These are phyloP conservation scores for Machimus rusticus DNA, from an alignment of 2,888 invertebrate species.

Conservation along the genomic window DNA sequence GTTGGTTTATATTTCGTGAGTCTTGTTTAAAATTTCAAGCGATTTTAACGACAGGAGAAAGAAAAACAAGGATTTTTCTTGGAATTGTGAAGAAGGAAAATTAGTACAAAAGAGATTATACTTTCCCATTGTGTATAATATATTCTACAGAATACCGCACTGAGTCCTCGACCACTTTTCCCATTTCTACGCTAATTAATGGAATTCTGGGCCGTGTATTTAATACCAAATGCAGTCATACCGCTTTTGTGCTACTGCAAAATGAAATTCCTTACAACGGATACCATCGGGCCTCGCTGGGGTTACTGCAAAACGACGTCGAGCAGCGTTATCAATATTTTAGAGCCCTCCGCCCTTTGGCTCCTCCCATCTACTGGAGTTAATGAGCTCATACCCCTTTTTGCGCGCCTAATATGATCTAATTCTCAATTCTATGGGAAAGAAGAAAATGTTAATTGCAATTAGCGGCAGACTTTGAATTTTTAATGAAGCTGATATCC, in stretches of 20 bases:
- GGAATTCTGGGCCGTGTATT: background rate
- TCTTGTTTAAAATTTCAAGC: background rate
- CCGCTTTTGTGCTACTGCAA: background rate
- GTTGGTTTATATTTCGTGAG: background rate
- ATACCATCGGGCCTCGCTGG: background rate
- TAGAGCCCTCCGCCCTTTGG: background rate
- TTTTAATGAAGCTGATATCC: constrained; percentile 8
- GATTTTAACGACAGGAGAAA: background rate
- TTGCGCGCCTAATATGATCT: background rate
- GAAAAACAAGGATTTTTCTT: background rate
- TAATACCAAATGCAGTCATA: background rate
- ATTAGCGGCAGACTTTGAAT: constrained; percentile 23
- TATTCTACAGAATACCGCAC: background rate
- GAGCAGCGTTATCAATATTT: constrained; percentile 1
- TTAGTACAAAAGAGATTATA: background rate
- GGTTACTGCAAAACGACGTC: background rate
- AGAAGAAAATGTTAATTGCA: constrained; percentile 25
- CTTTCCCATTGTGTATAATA: background rate
- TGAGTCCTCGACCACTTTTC: background rate
- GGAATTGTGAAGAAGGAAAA: background rate
- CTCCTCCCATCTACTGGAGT: background rate
- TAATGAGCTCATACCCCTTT: background rate
- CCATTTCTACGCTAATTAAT: background rate
- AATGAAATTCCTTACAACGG: background rate
- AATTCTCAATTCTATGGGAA: constrained; percentile 7